A percentile compares a stretch with the other conserved stretches of the same genome.
These are phyloP conservation scores for Phenganax stokvisi DNA, from an alignment of 92 coral and sea anemone species.

Conservation along the genomic window DNA sequence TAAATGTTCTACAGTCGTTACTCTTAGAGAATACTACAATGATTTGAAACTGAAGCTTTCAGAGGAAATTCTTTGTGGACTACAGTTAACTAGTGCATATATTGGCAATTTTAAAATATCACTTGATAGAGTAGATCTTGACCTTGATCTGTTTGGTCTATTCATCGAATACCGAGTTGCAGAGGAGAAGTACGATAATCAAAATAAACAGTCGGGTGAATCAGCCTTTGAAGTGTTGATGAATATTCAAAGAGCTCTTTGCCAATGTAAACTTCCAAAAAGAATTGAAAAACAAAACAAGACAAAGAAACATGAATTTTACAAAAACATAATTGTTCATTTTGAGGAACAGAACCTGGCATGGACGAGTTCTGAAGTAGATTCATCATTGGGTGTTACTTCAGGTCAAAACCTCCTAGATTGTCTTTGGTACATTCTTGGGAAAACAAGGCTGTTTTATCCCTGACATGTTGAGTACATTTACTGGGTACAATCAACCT, in stretches of 20 bases:
- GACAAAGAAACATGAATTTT: conserved; percentile 1
- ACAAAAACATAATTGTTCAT: conserved; percentile 2
- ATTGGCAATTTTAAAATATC: conserved; percentile 1
- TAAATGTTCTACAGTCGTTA: too few relatives aligned
- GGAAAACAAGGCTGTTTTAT: conserved; percentile 7
- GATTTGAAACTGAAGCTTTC: neutral
- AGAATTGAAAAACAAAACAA: conserved; percentile 13
- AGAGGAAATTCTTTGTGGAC: conserved; percentile 3
- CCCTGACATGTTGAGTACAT: conserved; percentile 3
- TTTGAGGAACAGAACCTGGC: conserved; percentile 11
- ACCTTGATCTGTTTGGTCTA: conserved; percentile 7
- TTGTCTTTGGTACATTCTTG: conserved; percentile 13
- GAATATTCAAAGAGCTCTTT: conserved; percentile 3
- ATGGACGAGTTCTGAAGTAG: conserved; percentile 11
- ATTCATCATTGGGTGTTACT: conserved; percentile 6
- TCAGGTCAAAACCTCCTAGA: conserved; percentile 10
- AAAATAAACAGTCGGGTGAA: conserved; percentile 2
- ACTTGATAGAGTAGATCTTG: conserved; percentile 18
- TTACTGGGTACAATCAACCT: conserved; percentile 21
- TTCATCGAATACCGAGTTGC: conserved; percentile 1
- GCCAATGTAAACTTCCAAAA: conserved; percentile 14
- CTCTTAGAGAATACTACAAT: neutral
- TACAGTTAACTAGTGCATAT: conserved; percentile 18
- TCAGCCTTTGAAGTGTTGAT: conserved; percentile 20
- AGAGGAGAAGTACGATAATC: neutral